Evolutionary conservation across 2,888 invertebrate genomes (phyloP).

Genomic region (Folsomia candida): DNA sequence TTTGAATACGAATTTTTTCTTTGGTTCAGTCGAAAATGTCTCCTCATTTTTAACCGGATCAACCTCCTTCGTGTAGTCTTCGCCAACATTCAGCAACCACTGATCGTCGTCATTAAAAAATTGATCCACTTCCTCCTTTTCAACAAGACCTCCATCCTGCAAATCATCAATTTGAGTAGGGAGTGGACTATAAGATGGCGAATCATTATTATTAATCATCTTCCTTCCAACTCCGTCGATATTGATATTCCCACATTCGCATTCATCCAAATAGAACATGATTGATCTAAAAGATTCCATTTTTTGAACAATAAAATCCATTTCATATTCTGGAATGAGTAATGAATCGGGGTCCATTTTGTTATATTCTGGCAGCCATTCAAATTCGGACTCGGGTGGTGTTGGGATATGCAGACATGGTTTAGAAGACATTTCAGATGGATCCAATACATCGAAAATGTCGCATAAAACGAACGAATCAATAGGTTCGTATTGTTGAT

Average conservation of each 20-base stretch:
- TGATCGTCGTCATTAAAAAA: too few species aligned
- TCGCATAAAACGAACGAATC: too few species aligned
- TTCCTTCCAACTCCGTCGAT: too few species aligned
- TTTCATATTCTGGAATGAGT: background rate
- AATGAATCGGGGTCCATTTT: background rate
- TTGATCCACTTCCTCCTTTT: too few species aligned
- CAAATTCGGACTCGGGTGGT: background rate
- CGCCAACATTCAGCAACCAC: too few species aligned
- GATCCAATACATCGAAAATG: constrained; percentile 8
- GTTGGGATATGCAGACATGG: background rate
- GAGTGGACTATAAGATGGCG: too few species aligned
- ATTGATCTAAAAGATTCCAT: background rate
- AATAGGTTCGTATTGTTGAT: too few species aligned
- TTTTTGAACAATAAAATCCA: background rate
- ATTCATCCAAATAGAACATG: background rate
- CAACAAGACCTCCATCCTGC: too few species aligned
- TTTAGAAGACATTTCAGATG: background rate
- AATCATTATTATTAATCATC: too few species aligned
- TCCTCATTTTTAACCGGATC: background rate
- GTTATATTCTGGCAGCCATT: background rate
- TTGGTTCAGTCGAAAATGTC: too few species aligned
- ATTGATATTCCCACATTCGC: constrained; percentile 11
- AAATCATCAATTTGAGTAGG: too few species aligned
- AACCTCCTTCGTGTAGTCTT: background rate
- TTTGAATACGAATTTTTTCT: too few species aligned